phyloP scores from a whole-genome alignment of 2,113 vertebrate species.

The Hydrolagus affinis region DNA sequence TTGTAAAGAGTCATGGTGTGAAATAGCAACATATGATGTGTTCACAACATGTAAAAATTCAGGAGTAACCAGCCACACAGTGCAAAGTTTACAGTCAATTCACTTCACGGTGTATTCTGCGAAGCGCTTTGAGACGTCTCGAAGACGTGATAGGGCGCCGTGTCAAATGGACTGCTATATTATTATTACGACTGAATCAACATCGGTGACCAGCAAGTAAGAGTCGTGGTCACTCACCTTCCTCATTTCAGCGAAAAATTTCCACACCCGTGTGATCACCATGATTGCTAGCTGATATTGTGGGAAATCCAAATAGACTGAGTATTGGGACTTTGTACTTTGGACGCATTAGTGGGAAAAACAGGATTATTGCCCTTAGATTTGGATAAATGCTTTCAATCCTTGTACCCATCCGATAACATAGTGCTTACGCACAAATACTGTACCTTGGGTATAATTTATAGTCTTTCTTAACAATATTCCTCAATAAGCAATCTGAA shows the following conservation, averaged over 20 bases:
- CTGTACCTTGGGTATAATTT: too few relatives aligned
- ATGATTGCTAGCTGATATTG: not conserved
- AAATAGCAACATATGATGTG: too few relatives aligned
- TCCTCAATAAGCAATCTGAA: too few relatives aligned
- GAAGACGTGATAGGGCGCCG: too few relatives aligned
- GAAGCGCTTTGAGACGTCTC: too few relatives aligned
- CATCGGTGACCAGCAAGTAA: not conserved
- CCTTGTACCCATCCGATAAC: not conserved
- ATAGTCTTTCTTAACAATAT: too few relatives aligned
- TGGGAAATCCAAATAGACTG: not conserved
- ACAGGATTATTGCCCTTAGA: not conserved
- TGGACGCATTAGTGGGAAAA: not conserved
- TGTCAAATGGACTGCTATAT: too few relatives aligned
- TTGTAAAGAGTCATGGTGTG: too few relatives aligned
- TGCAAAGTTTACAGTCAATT: too few relatives aligned
- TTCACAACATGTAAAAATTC: too few relatives aligned
- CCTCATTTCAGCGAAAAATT: not conserved
- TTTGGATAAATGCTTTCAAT: not conserved
- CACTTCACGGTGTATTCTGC: too few relatives aligned
- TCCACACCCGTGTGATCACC: not conserved
- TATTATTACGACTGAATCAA: not conserved
- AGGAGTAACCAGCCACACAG: too few relatives aligned
- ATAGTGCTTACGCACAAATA: not conserved
- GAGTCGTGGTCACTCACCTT: not conserved
- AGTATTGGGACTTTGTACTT: slow-evolving; percentile 15